Conservation (phyloP, 2,113 vertebrate genomes). For the Motacilla tschutschensis region DNA sequence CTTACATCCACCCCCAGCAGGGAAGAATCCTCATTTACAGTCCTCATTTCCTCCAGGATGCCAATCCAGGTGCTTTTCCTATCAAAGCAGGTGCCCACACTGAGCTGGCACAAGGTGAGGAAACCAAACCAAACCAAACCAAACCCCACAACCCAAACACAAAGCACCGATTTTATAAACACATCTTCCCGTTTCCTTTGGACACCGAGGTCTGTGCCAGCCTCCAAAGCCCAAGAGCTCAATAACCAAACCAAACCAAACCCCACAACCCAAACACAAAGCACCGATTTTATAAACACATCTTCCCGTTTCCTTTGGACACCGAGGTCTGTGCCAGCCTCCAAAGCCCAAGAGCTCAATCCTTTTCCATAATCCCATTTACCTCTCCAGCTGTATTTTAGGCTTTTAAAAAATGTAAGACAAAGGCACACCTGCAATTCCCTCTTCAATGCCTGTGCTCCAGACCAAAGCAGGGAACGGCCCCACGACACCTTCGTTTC, state of each 20-base stretch:
- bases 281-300: neutral
- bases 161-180: neutral
- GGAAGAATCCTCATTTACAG: neutral
- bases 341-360: neutral
- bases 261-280: neutral
- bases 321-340: neutral
- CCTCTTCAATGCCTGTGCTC: neutral
- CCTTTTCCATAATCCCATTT: neutral
- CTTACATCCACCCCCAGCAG: neutral
- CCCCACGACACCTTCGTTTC: neutral
- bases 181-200: accelerated
- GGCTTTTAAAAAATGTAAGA: neutral
- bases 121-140: neutral
- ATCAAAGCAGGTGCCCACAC: neutral
- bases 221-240: neutral
- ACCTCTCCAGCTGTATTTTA: neutral
- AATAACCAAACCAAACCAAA: neutral
- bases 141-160: neutral
- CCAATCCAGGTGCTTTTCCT: neutral
- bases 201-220: neutral
- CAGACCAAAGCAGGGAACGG: neutral
- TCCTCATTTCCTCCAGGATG: neutral
- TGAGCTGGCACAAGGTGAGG: neutral
- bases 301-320: accelerated
- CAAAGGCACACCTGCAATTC: neutral